A percentile compares a stretch with the other conserved stretches of the same genome.
These are phyloP conservation scores for Anas georgica DNA, from an alignment of 2,797 vertebrate species.

Conservation along the genomic window DNA sequence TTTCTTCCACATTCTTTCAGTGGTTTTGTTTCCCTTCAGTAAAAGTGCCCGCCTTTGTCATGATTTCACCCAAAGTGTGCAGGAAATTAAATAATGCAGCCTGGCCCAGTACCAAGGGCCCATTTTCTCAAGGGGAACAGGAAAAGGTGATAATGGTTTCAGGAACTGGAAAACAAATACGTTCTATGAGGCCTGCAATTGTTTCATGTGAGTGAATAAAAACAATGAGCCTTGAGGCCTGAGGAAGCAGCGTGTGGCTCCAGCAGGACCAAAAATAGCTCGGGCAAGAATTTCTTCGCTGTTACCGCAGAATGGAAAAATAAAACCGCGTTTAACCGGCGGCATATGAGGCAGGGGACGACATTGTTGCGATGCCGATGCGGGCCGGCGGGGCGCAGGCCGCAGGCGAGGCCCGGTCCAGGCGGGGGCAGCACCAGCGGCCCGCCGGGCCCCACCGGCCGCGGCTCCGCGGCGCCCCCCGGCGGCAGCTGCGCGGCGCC, in stretches of 20 bases:
- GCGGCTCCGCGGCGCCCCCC: not conserved
- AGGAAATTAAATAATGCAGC: slow-evolving; percentile 24
- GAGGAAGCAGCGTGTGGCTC: slow-evolving; percentile 59
- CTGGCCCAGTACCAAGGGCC: slow-evolving; percentile 58
- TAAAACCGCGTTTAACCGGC: not conserved
- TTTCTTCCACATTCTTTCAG: slow-evolving; percentile 33
- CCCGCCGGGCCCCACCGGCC: no score
- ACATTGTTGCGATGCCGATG: not conserved
- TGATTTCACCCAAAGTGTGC: not conserved
- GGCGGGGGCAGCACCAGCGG: not conserved
- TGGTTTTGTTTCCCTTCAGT: not conserved
- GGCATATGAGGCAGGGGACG: not conserved
- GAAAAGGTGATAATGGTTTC: slow-evolving; percentile 66
- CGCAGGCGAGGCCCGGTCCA: not conserved
- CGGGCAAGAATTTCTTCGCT: slow-evolving; percentile 6
- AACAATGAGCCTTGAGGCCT: slow-evolving; percentile 49
- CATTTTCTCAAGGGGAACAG: slow-evolving; percentile 67
- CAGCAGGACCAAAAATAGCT: slow-evolving; percentile 30
- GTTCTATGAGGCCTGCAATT: slow-evolving; percentile 50
- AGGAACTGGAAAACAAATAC: slow-evolving; percentile 47
- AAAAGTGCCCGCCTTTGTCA: slow-evolving; percentile 5
- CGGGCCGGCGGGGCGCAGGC: not conserved
- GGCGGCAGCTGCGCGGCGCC: not conserved
- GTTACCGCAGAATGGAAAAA: not conserved
- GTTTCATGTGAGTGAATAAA: slow-evolving; percentile 22